Conservation (phyloP, 2,113 vertebrate genomes). For the Thinocorus orbignyianus region DNA sequence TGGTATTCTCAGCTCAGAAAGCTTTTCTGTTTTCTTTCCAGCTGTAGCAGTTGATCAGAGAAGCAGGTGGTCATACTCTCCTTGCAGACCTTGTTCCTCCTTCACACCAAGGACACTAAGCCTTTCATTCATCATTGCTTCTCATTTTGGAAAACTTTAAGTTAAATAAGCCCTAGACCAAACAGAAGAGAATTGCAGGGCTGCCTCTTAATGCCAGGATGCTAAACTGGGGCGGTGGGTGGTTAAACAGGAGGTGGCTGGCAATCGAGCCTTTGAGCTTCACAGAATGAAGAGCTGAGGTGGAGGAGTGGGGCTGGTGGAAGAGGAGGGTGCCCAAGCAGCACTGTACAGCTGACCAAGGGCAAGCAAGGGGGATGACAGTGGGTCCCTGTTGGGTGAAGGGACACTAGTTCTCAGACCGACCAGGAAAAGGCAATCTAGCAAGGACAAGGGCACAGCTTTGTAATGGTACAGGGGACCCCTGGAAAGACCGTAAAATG, state of each 20-base stretch:
- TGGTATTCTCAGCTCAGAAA: not conserved
- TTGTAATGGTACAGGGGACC: not conserved
- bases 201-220: not conserved
- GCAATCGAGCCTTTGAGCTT: not conserved
- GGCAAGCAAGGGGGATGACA: not conserved
- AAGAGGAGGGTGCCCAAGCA: not conserved
- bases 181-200: not conserved
- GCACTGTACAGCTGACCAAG: rapidly evolving
- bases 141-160: not conserved
- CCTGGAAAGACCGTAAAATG: not conserved
- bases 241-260: not conserved
- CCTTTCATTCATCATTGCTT: not conserved
- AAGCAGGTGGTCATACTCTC: not conserved
- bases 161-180: not conserved
- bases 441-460: not conserved
- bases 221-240: rapidly evolving
- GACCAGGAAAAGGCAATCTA: not conserved
- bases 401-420: not conserved
- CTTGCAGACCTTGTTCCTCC: not conserved
- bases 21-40: not conserved
- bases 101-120: not conserved
- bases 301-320: not conserved
- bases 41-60: not conserved
- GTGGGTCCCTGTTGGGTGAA: rapidly evolving
- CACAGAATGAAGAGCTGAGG: not conserved